Evolutionary conservation across 1,140 invertebrate genomes (phyloP).

Genomic region (Temnothorax longispinosus): DNA sequence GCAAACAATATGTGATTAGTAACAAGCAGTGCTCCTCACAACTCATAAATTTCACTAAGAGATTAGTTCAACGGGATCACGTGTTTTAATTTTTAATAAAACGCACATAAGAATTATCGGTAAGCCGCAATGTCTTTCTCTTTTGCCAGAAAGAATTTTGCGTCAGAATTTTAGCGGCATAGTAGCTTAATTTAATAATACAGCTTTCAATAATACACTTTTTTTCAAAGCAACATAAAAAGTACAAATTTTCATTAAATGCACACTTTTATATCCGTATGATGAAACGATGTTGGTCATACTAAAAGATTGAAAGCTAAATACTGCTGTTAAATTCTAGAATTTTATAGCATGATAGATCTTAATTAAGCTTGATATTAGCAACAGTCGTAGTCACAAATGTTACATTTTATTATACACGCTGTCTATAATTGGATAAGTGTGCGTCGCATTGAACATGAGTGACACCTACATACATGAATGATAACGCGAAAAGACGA

Average conservation of each 20-base stretch:
- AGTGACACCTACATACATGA: constrained; percentile 36
- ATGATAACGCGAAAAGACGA: constrained; percentile 48
- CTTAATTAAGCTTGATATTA: not conserved
- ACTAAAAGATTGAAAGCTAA: not conserved
- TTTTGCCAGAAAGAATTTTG: not conserved
- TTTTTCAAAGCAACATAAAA: constrained; percentile 4
- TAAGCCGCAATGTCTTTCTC: not conserved
- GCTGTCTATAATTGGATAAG: constrained; percentile 11
- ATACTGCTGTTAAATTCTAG: not conserved
- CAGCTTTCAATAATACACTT: not conserved
- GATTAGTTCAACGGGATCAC: constrained; percentile 53
- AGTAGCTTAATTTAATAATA: not conserved
- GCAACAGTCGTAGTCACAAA: not conserved
- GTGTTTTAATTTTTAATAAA: constrained; percentile 64
- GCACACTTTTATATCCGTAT: not conserved
- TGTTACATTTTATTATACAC: constrained; percentile 5
- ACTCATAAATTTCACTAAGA: constrained; percentile 47
- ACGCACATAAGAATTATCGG: constrained; percentile 36
- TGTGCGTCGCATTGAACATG: constrained; percentile 40
- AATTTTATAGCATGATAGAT: not conserved
- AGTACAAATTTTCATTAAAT: constrained; percentile 1
- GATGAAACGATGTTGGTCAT: not conserved
- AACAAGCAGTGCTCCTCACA: constrained; percentile 80
- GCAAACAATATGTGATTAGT: constrained; percentile 74
- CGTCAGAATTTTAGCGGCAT: not conserved